phyloP scores from a whole-genome alignment of 2,113 vertebrate genomes.

The Pollachius pollachius region DNA sequence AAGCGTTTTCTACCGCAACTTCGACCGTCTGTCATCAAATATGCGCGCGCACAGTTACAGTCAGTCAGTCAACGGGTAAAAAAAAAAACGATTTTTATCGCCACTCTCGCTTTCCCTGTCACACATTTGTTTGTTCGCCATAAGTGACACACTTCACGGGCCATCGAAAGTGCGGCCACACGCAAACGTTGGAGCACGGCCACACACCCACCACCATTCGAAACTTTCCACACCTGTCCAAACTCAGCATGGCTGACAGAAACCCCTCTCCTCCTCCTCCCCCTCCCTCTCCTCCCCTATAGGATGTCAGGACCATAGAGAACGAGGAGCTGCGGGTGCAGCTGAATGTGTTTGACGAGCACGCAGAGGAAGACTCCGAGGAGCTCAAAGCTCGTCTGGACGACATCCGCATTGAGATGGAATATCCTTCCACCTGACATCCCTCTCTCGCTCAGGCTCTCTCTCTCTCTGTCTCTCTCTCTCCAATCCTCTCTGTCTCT shows the following conservation, averaged over 20 bases:
- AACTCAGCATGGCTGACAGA: conserved; percentile 22
- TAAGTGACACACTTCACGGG: background rate
- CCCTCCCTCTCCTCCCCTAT: conserved; percentile 21
- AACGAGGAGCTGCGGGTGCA: conserved; percentile 89
- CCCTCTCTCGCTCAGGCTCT: background rate
- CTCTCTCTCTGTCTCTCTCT: too few species aligned
- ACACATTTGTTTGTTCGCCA: too few species aligned
- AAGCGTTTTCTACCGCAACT: too few species aligned
- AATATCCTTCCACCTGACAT: conserved; percentile 85
- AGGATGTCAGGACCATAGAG: conserved; percentile 83
- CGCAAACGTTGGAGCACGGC: background rate
- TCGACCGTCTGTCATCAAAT: background rate
- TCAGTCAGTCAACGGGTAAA: background rate
- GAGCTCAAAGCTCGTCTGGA: conserved; percentile 84
- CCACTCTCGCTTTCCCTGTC: too few species aligned
- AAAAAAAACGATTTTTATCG: too few species aligned
- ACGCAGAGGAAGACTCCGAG: conserved; percentile 85
- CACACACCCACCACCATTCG: background rate
- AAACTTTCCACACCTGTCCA: conserved; percentile 26
- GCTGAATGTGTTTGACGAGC: conserved; percentile 84
- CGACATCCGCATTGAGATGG: conserved; percentile 89
- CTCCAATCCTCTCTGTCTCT: too few species aligned
- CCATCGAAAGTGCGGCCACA: background rate
- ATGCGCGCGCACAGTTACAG: background rate
- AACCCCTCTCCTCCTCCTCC: conserved; percentile 8